Conservation (phyloP, 2,113 vertebrate species). For the Sander vitreus region DNA sequence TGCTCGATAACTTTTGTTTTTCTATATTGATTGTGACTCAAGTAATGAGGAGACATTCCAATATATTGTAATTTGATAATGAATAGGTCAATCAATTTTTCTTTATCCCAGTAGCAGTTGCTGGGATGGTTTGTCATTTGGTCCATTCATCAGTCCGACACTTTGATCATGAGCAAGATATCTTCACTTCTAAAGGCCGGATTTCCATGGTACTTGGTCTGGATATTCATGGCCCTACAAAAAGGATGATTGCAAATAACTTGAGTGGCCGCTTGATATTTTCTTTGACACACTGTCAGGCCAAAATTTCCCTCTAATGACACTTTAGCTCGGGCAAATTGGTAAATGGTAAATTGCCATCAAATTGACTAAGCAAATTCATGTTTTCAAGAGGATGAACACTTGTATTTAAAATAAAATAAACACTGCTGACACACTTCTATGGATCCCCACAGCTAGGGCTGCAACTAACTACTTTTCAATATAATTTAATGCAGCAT, state of each 20-base stretch:
- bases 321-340: not conserved
- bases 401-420: too few species aligned
- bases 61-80: not conserved
- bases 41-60: not conserved
- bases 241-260: too few species aligned
- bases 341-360: not conserved
- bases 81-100: not conserved
- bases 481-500: too few species aligned
- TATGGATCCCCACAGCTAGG: too few species aligned
- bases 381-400: not conserved
- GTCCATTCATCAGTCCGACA: too few species aligned
- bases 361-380: too few species aligned
- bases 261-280: not conserved
- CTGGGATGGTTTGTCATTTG: not conserved
- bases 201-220: too few species aligned
- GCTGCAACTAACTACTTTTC: too few species aligned
- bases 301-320: not conserved
- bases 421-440: too few species aligned
- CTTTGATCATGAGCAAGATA: too few species aligned
- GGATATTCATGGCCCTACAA: too few species aligned
- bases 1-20: not conserved
- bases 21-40: not conserved
- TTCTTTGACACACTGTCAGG: not conserved
- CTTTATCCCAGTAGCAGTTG: not conserved
- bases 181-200: too few species aligned